Percentiles rank a stretch among this genome's conserved stretches.
phyloP scores from a whole-genome alignment of 2,888 invertebrate genomes.

The Spilosoma lubricipeda region DNA sequence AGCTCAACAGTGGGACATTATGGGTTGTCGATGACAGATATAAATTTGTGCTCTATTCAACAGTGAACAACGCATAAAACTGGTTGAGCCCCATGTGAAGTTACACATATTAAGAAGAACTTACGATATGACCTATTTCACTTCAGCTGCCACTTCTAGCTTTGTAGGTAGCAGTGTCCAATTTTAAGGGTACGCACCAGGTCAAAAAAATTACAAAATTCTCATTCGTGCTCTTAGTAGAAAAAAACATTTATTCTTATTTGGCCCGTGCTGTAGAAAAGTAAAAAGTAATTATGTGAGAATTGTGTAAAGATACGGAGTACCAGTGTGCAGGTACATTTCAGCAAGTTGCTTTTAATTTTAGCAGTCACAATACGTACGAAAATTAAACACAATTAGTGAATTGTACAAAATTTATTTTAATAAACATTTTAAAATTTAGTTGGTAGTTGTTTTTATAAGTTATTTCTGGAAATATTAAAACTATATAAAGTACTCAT shows the following conservation, averaged over 20 bases:
- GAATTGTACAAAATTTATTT: neutral
- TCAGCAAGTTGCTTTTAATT: slow-evolving; percentile 25
- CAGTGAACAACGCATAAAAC: no score
- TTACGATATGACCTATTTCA: neutral
- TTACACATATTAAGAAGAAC: neutral
- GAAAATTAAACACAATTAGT: neutral
- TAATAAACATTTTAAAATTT: neutral
- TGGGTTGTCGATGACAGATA: no score
- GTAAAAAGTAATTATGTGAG: slow-evolving; percentile 50
- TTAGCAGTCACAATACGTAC: neutral
- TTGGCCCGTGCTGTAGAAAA: slow-evolving; percentile 36
- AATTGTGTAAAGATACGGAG: slow-evolving; percentile 28
- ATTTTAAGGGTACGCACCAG: slow-evolving; percentile 53
- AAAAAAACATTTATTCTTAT: slow-evolving; percentile 46
- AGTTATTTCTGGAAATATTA: no score
- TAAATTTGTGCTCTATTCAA: no score
- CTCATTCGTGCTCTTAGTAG: slow-evolving; percentile 25
- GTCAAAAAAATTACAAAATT: slow-evolving; percentile 44
- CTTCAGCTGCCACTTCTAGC: slow-evolving; percentile 30
- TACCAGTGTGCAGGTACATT: slow-evolving; percentile 25
- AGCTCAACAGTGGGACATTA: no score
- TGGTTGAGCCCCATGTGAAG: neutral
- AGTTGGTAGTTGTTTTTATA: neutral
- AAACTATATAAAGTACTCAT: no score
- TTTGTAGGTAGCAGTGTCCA: slow-evolving; percentile 15